These are phyloP conservation scores for Excalfactoria chinensis DNA, from an alignment of 2,113 vertebrate species.

Conservation along the genomic window DNA sequence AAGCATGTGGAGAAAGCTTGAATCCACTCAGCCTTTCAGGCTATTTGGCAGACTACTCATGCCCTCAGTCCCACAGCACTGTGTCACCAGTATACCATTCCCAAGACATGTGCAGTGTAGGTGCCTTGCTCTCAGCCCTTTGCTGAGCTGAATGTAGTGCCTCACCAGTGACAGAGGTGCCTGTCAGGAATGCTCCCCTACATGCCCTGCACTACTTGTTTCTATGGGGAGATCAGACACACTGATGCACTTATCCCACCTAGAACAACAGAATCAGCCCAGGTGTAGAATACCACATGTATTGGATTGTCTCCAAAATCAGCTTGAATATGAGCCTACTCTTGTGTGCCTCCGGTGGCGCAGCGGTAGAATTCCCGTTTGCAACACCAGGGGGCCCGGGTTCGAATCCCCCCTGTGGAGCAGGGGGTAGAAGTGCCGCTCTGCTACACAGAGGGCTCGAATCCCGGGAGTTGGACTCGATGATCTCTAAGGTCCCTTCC, in stretches of 20 bases:
- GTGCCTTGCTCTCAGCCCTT: not conserved
- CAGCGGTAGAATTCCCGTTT: too few species aligned
- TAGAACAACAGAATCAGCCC: rapidly evolving
- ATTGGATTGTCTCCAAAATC: not conserved
- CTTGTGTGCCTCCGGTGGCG: too few species aligned
- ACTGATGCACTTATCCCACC: not conserved
- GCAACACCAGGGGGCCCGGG: too few species aligned
- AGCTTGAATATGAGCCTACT: not conserved
- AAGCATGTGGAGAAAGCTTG: not conserved
- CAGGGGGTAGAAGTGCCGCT: too few species aligned
- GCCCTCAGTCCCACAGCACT: not conserved
- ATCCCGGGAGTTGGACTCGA: too few species aligned
- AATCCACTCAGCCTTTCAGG: not conserved
- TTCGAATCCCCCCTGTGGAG: too few species aligned
- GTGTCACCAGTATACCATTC: not conserved
- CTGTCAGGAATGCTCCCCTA: not conserved
- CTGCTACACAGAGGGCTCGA: too few species aligned
- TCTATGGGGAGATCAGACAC: not conserved
- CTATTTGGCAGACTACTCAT: not conserved
- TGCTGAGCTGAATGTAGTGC: not conserved
- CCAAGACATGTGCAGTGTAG: not conserved
- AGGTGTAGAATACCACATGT: not conserved
- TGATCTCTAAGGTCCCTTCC: too few species aligned
- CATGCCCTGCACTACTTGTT: not conserved
- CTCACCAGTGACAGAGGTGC: not conserved